These are phyloP conservation scores for Pomacea maculata DNA, from an alignment of 1,140 invertebrate species.

Conservation along the genomic window DNA sequence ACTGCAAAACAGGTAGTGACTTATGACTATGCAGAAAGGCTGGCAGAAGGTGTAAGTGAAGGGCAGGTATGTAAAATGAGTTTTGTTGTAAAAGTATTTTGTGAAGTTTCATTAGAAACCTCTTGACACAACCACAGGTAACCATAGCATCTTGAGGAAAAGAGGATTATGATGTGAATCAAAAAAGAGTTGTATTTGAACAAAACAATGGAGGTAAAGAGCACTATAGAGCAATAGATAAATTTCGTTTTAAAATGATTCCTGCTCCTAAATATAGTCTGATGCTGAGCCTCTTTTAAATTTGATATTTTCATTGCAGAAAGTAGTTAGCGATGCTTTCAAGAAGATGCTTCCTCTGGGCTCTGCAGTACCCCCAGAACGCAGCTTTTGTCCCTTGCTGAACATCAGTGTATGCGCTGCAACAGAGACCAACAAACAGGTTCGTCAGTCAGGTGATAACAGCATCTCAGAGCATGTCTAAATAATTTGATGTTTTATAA, in stretches of 20 bases:
- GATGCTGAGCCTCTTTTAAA: no score
- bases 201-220: no score
- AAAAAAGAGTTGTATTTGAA: no score
- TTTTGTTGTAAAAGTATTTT: no score
- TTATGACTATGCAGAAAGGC: slow-evolving; percentile 81
- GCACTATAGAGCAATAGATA: no score
- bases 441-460: slow-evolving; percentile 28
- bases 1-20: slow-evolving; percentile 65
- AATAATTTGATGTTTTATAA: neutral
- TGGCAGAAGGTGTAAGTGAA: slow-evolving; percentile 72
- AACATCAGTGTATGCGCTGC: slow-evolving; percentile 70
- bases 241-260: no score
- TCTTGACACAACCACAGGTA: no score
- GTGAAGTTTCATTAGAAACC: no score
- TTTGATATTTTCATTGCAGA: slow-evolving; percentile 48
- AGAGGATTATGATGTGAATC: no score
- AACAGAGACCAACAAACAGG: slow-evolving; percentile 73
- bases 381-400: slow-evolving; percentile 72
- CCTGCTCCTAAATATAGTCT: no score
- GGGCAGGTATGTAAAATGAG: slow-evolving; percentile 63
- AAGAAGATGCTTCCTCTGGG: slow-evolving; percentile 68
- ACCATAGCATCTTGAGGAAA: no score
- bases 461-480: slow-evolving; percentile 61
- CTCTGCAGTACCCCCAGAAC: slow-evolving; percentile 29
- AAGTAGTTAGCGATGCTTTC: slow-evolving; percentile 64